Conservation (phyloP, 2,888 invertebrate genomes). For the Oxytorus armatus region DNA sequence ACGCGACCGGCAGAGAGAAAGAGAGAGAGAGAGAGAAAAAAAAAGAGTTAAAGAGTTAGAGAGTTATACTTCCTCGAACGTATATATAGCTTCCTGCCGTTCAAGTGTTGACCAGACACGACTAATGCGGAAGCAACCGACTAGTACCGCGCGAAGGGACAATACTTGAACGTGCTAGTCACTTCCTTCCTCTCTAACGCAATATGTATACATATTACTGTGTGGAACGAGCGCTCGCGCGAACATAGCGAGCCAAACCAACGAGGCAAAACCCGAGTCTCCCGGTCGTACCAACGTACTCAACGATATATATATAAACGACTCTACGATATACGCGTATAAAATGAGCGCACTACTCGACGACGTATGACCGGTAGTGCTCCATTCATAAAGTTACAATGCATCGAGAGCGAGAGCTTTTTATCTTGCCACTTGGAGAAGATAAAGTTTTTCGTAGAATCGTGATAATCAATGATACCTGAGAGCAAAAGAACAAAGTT, state of each 20-base stretch:
- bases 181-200: conserved; percentile 78
- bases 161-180: conserved; percentile 74
- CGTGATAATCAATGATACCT: not conserved
- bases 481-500: not conserved
- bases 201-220: too few species aligned
- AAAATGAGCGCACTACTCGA: conserved; percentile 38
- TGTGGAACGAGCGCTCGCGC: conserved; percentile 41
- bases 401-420: conserved; percentile 65
- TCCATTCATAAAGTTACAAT: conserved; percentile 83
- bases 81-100: conserved; percentile 81
- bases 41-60: conserved; percentile 57
- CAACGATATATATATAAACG: not conserved
- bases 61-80: conserved; percentile 81
- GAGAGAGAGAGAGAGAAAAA: conserved; percentile 14
- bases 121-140: conserved; percentile 61
- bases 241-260: conserved; percentile 19
- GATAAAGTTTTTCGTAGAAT: not conserved
- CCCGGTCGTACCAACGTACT: conserved; percentile 37
- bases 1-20: conserved; percentile 46
- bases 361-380: conserved; percentile 70
- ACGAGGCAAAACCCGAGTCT: conserved; percentile 43
- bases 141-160: conserved; percentile 72
- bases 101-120: conserved; percentile 75
- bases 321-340: conserved; percentile 7
- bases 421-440: conserved; percentile 51